A percentile compares a stretch with the other conserved stretches of the same genome.
Conservation (phyloP, 2,113 vertebrate species). For the Actenoides lindsayi region DNA sequence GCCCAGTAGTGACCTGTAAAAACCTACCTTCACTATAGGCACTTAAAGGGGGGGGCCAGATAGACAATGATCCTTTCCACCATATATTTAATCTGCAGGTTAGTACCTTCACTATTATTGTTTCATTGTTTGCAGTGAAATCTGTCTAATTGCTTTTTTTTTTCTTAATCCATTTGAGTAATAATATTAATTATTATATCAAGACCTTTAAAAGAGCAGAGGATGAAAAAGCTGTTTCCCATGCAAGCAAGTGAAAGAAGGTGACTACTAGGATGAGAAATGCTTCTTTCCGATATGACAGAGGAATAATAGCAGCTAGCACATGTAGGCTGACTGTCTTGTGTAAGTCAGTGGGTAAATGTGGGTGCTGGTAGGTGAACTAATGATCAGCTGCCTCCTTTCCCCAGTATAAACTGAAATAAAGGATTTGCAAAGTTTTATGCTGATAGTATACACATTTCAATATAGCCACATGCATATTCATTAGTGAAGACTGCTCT, state of each 20-base stretch:
- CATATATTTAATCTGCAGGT: not conserved
- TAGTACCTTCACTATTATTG: not conserved
- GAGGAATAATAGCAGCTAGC: not conserved
- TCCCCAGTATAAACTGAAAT: not conserved
- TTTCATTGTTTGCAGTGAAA: not conserved
- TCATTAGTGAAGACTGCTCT: slow-evolving; percentile 32
- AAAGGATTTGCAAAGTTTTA: not conserved
- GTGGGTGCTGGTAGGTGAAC: not conserved
- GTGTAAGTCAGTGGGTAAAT: not conserved
- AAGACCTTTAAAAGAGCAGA: not conserved
- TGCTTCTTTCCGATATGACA: not conserved
- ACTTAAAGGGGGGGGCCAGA: not conserved
- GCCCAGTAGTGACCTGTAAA: not conserved
- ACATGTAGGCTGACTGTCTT: not conserved
- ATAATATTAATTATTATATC: not conserved
- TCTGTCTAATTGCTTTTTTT: slow-evolving; percentile 14
- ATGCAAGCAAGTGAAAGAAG: not conserved
- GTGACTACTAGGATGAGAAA: not conserved
- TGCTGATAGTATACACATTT: slow-evolving; percentile 32
- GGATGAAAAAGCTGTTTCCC: not conserved
- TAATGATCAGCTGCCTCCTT: slow-evolving; percentile 12
- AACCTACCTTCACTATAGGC: not conserved
- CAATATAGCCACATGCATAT: slow-evolving; percentile 56
- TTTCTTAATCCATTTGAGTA: not conserved
- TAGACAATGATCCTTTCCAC: not conserved